These are phyloP conservation scores for Gobius niger DNA, from an alignment of 2,113 vertebrate genomes.

Conservation along the genomic window DNA sequence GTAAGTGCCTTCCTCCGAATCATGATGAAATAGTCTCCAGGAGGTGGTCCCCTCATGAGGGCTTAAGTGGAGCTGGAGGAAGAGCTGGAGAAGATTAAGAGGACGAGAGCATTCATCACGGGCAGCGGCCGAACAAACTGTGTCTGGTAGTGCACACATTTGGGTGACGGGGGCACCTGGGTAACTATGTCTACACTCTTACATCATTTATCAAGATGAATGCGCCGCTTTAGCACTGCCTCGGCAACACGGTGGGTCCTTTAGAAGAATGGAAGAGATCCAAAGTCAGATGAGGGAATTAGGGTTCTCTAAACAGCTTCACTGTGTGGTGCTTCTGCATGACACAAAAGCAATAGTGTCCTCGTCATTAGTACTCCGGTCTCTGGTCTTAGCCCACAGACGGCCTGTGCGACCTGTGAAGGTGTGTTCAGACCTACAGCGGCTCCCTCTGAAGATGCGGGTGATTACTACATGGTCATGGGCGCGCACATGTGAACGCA, in stretches of 20 bases:
- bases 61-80: background rate
- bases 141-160: background rate
- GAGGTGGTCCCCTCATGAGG: background rate
- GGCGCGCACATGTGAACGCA: too few species aligned
- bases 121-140: background rate
- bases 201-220: slow-evolving; percentile 5
- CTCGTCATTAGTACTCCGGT: too few species aligned
- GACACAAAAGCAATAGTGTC: too few species aligned
- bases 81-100: background rate
- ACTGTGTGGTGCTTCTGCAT: too few species aligned
- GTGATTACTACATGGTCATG: too few species aligned
- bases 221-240: background rate
- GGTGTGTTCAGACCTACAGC: too few species aligned
- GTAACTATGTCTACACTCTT: background rate
- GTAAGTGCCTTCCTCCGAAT: background rate
- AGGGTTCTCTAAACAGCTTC: too few species aligned
- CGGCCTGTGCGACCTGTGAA: too few species aligned
- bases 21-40: background rate
- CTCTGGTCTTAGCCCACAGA: too few species aligned
- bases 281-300: too few species aligned
- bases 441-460: too few species aligned
- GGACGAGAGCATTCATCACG: background rate
- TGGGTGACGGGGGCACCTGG: too few species aligned
- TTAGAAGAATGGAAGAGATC: background rate
- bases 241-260: background rate